Evolutionary conservation across 1,140 invertebrate genomes (phyloP).

Genomic region (Neodiprion pinetum): DNA sequence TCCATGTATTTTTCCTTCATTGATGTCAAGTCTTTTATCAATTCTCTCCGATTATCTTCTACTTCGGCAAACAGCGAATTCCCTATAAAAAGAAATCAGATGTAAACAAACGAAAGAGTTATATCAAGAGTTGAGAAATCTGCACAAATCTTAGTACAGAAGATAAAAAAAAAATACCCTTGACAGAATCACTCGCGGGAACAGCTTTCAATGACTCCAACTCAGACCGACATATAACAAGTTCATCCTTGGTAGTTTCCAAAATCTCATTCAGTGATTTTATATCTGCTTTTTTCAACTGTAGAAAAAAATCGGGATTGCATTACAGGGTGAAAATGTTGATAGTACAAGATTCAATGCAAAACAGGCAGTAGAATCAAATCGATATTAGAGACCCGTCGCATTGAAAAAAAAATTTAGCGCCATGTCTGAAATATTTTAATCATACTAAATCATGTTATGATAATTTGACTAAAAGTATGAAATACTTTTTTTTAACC

Average conservation of each 20-base stretch:
- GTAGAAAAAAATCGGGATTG: constrained; percentile 12
- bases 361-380: too few relatives aligned
- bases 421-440: too few relatives aligned
- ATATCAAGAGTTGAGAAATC: too few relatives aligned
- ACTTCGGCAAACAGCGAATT: constrained; percentile 66
- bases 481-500: neutral
- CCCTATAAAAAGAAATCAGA: constrained; percentile 37
- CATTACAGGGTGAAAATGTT: too few relatives aligned
- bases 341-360: too few relatives aligned
- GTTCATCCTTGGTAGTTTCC: constrained; percentile 38
- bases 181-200: constrained; percentile 35
- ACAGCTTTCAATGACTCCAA: constrained; percentile 34
- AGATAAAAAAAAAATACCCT: constrained; percentile 35
- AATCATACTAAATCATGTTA: too few relatives aligned
- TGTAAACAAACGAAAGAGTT: neutral
- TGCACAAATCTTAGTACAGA: constrained; percentile 16
- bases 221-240: constrained; percentile 38
- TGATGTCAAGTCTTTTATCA: constrained; percentile 50
- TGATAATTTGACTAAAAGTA: neutral
- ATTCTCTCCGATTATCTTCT: constrained; percentile 59
- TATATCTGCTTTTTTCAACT: constrained; percentile 32
- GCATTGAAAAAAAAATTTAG: too few relatives aligned
- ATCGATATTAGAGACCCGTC: too few relatives aligned
- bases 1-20: constrained; percentile 55
- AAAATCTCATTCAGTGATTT: constrained; percentile 35